phyloP scores from a whole-genome alignment of 2,113 vertebrate species.

The Centrocercus urophasianus region DNA sequence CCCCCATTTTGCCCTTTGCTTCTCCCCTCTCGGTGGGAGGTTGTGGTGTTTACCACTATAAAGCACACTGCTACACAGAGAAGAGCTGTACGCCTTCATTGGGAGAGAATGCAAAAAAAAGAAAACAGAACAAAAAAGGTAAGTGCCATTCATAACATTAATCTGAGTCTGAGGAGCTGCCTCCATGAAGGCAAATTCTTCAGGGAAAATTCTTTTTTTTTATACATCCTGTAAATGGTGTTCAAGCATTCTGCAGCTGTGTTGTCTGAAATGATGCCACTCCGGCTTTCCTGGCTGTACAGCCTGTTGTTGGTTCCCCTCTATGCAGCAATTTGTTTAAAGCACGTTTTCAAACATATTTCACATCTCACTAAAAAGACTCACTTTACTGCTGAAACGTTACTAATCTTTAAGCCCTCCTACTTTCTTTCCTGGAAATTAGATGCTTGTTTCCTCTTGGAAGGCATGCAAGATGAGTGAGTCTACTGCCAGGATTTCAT shows the following conservation, averaged over 20 bases:
- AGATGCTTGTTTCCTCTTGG: slow-evolving; percentile 11
- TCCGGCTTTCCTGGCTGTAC: not conserved
- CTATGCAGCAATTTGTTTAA: not conserved
- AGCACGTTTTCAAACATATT: not conserved
- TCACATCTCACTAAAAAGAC: not conserved
- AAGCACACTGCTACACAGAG: not conserved
- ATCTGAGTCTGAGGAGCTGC: not conserved
- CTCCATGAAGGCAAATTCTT: not conserved
- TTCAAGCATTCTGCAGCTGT: not conserved
- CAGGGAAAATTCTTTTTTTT: not conserved
- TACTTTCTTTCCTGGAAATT: not conserved
- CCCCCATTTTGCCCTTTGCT: not conserved
- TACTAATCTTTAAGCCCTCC: slow-evolving; percentile 12
- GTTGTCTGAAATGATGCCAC: not conserved
- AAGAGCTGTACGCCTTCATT: not conserved
- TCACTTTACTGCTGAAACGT: not conserved
- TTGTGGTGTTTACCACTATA: not conserved
- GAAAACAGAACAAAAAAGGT: not conserved
- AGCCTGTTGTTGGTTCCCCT: not conserved
- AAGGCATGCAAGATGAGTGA: slow-evolving; percentile 3
- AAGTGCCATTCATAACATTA: not conserved
- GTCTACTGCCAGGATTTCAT: not conserved
- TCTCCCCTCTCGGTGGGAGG: not conserved
- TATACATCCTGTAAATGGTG: not conserved
- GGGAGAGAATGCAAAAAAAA: not conserved